Evolutionary conservation across 2,888 invertebrate genomes (phyloP), one percentile per base, ranked within the genome.

Genomic region (Sinodicranocentrus sp.): DNA sequence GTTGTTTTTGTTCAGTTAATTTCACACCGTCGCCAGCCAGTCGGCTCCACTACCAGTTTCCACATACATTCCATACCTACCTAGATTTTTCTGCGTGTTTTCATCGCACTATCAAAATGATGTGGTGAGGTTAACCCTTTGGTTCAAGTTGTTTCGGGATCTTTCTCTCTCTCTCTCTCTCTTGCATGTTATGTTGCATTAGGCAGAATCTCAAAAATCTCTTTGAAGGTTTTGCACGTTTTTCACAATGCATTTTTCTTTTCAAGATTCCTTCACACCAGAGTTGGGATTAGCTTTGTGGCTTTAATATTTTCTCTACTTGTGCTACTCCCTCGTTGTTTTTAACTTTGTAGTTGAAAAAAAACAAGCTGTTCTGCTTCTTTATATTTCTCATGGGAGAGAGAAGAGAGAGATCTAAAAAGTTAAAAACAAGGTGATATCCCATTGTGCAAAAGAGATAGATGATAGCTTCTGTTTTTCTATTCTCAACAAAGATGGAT

Each of bases 21-120:
- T 82, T 85, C 75, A 75, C 73, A 73, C 82, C 78, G 72, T 70
- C 85, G 85, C 85, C 85, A 78, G 61, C 52, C 61, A 72, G 85
- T 85, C 79, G 84, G 84, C 70, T 76, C 39, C 25, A 17, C 54
- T 76, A 75, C 75, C 54, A 76, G 65, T 65, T 75, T 63, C 44
- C 33, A 33, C 65, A 76, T 65, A 76, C 75, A 76, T 76, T 76
- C 75, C 75, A 76, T 76, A 23, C 75, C 75, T 76, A 76, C 52
- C 33, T 57, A 10, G 39, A 39, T 5, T 8, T 8, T 39, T 39
- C 39, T 39, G 39, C n/a, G 13, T 48, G 48, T 48, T 48, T 48
- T 48, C 48, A 48, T 39, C 39, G 13, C 48, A n/a, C 10, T 10
- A 6, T 48, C 48, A 48, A n/a, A 48, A 48, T n/a, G 65, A 33